Conservation (phyloP, 2,113 vertebrate genomes). For the Stigmatopora nigra region DNA sequence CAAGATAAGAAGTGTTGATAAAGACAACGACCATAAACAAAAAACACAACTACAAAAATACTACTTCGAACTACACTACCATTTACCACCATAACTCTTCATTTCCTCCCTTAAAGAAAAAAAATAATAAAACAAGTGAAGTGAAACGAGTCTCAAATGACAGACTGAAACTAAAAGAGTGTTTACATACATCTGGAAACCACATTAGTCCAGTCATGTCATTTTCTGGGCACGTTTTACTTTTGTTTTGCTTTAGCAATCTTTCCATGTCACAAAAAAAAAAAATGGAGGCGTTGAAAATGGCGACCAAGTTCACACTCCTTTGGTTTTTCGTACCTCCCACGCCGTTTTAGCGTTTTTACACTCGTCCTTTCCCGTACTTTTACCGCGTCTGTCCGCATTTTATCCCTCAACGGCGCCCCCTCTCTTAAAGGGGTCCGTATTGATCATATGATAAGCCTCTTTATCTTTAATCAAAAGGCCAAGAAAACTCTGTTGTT, state of each 20-base stretch:
- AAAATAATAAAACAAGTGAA: not conserved
- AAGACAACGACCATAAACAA: too few relatives aligned
- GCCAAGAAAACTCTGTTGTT: constrained; percentile 64
- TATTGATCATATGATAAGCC: constrained; percentile 64
- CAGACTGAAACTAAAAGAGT: not conserved
- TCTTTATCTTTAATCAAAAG: constrained; percentile 74
- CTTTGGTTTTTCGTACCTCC: constrained; percentile 5
- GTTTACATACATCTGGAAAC: not conserved
- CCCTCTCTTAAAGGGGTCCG: constrained; percentile 54
- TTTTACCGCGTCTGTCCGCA: constrained; percentile 15
- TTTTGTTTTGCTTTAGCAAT: not conserved
- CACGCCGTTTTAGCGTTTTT: constrained; percentile 7
- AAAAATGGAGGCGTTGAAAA: constrained; percentile 18
- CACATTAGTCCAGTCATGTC: not conserved
- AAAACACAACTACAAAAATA: too few relatives aligned
- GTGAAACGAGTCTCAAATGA: not conserved
- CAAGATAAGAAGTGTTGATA: too few relatives aligned
- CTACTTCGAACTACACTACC: too few relatives aligned
- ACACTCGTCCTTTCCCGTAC: not conserved
- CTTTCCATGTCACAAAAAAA: not conserved
- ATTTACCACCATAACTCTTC: too few relatives aligned
- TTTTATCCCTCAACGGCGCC: constrained; percentile 39
- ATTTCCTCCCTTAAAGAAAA: too few relatives aligned
- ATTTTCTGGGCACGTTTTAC: not conserved
- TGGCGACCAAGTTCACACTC: constrained; percentile 21